phyloP scores from a whole-genome alignment of 2,888 invertebrate genomes.

The Gerris lacustris region DNA sequence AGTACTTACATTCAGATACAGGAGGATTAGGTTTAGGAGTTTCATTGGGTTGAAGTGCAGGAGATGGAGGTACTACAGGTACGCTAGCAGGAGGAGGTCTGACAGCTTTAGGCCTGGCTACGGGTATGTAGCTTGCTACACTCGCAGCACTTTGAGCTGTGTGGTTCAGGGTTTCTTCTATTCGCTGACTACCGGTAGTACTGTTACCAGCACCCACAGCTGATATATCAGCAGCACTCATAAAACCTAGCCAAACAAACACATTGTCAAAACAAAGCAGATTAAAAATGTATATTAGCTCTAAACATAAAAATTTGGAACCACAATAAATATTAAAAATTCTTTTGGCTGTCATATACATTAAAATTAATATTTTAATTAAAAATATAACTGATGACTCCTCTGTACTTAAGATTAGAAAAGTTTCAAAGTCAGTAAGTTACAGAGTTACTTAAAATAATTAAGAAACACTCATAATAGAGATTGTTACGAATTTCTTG shows the following conservation, averaged over 20 bases:
- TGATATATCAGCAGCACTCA: constrained; percentile 28
- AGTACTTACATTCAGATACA: background rate
- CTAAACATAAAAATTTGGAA: too few species aligned
- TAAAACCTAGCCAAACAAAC: constrained; percentile 17
- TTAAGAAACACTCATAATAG: too few species aligned
- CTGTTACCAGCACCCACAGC: constrained; percentile 8
- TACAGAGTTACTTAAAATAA: too few species aligned
- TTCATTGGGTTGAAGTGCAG: background rate
- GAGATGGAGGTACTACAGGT: background rate
- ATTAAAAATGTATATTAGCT: too few species aligned
- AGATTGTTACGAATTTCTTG: too few species aligned
- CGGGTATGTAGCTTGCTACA: background rate
- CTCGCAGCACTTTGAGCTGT: background rate
- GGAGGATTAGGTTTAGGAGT: background rate
- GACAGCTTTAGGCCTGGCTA: background rate
- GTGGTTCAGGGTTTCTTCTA: background rate
- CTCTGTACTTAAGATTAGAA: too few species aligned
- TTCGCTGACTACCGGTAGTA: background rate
- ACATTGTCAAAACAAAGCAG: background rate
- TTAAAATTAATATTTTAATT: too few species aligned
- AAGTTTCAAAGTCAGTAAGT: too few species aligned
- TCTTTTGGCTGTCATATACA: too few species aligned
- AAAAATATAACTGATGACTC: too few species aligned
- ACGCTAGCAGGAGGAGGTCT: background rate
- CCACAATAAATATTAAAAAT: too few species aligned